Evolutionary conservation across 2,888 invertebrate species (phyloP).

Genomic region (Drosophila parthenogenetica): DNA sequence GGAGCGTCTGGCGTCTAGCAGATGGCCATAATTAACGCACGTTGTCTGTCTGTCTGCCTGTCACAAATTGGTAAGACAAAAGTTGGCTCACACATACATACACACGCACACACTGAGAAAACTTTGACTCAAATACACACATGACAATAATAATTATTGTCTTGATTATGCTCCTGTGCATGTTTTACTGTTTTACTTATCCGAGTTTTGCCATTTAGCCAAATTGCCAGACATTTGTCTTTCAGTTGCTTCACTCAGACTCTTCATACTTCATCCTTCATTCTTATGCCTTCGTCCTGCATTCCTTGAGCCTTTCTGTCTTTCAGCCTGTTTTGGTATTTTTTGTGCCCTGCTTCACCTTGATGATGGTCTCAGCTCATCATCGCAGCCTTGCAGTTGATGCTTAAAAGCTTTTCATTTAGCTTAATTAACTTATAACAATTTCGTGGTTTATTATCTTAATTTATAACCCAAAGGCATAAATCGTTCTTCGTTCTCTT

Average conservation of each 20-base stretch:
- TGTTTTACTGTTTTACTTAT: slow-evolving; percentile 69
- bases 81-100: slow-evolving; percentile 30
- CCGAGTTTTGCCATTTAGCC: slow-evolving; percentile 75
- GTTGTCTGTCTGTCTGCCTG: slow-evolving; percentile 56
- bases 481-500: slow-evolving; percentile 39
- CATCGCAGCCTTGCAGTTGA: slow-evolving; percentile 34
- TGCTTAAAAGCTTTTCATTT: slow-evolving; percentile 81
- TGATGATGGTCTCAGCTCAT: slow-evolving; percentile 34
- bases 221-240: slow-evolving; percentile 81
- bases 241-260: slow-evolving; percentile 36
- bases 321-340: slow-evolving; percentile 36
- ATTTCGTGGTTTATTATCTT: slow-evolving; percentile 78
- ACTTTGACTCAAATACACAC: slow-evolving; percentile 61
- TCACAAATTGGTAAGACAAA: slow-evolving; percentile 21
- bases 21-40: slow-evolving; percentile 80
- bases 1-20: slow-evolving; percentile 62
- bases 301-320: slow-evolving; percentile 12
- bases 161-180: slow-evolving; percentile 76
- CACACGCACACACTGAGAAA: slow-evolving; percentile 16
- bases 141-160: slow-evolving; percentile 80
- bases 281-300: background rate
- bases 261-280: slow-evolving; percentile 7
- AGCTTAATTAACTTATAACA: slow-evolving; percentile 81
- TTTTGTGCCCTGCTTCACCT: slow-evolving; percentile 45
- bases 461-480: slow-evolving; percentile 71